Conservation (phyloP, 2,888 invertebrate species). For the Eupeodes latifasciatus region DNA sequence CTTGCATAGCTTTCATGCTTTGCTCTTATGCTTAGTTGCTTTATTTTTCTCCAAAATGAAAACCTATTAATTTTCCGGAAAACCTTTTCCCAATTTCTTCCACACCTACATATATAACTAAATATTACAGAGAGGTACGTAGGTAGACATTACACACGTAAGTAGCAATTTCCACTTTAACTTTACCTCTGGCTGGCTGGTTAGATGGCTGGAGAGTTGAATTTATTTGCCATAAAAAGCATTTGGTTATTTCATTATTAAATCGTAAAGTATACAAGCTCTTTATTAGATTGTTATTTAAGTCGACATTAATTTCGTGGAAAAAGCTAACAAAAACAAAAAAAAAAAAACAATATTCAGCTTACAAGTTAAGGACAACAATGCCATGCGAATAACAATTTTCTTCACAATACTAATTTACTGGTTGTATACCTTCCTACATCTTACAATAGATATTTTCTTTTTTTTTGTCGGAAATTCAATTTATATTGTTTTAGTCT, state of each 20-base stretch:
- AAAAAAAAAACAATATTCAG: slow-evolving; percentile 4
- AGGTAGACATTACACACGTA: too few species aligned
- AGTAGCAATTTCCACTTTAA: not conserved
- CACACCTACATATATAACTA: not conserved
- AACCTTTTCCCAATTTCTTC: slow-evolving; percentile 30
- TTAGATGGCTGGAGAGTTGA: not conserved
- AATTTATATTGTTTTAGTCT: slow-evolving; percentile 55
- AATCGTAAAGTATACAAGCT: slow-evolving; percentile 37
- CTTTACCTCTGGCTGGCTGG: not conserved
- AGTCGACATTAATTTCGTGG: slow-evolving; percentile 36
- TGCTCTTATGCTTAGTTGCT: not conserved
- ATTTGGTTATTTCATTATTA: slow-evolving; percentile 48
- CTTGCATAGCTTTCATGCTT: not conserved
- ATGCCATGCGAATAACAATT: slow-evolving; percentile 47
- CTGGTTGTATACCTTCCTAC: not conserved
- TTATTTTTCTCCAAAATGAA: not conserved
- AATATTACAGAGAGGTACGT: not conserved
- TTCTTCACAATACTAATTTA: slow-evolving; percentile 29
- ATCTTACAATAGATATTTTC: not conserved
- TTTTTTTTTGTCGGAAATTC: slow-evolving; percentile 51
- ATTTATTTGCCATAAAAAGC: slow-evolving; percentile 40
- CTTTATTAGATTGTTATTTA: slow-evolving; percentile 58
- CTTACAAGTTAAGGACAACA: slow-evolving; percentile 3
- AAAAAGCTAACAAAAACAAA: not conserved
- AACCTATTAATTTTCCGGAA: slow-evolving; percentile 28